phyloP scores from a whole-genome alignment of 1,140 invertebrate genomes.

The Branchinecta lindahli region DNA sequence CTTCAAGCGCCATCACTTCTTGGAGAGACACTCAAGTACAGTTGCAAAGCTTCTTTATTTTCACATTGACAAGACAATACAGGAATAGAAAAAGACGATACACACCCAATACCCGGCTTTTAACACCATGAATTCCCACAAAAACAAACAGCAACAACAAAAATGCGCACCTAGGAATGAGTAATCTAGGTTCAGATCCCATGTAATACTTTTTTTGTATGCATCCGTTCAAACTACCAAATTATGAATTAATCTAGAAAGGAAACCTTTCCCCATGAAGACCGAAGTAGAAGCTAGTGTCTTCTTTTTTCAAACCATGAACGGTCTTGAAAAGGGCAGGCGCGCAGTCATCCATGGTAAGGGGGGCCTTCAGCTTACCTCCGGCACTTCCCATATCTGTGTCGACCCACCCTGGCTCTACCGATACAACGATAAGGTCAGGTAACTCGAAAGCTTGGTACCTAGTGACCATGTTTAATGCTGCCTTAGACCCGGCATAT shows the following conservation, averaged over 20 bases:
- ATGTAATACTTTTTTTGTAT: no score
- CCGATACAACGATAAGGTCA: not conserved
- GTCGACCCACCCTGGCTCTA: not conserved
- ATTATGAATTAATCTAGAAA: not conserved
- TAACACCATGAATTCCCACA: no score
- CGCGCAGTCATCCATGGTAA: not conserved
- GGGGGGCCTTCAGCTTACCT: not conserved
- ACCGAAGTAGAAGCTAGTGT: slow-evolving; percentile 1
- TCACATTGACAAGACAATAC: no score
- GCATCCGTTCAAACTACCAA: no score
- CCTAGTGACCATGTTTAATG: not conserved
- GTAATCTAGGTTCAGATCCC: no score
- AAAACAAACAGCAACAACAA: no score
- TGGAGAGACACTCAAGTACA: no score
- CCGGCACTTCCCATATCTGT: slow-evolving; percentile 2
- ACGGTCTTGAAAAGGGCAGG: not conserved
- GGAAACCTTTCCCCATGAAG: not conserved
- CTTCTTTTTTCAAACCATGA: not conserved
- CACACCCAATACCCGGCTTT: no score
- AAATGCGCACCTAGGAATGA: no score
- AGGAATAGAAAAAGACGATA: no score
- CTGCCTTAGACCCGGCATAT: not conserved
- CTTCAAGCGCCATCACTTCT: no score
- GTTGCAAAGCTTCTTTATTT: no score
- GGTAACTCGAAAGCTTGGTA: not conserved